Evolutionary conservation across 2,113 vertebrate genomes (phyloP).

Genomic region (Nothoprocta pentlandii): DNA sequence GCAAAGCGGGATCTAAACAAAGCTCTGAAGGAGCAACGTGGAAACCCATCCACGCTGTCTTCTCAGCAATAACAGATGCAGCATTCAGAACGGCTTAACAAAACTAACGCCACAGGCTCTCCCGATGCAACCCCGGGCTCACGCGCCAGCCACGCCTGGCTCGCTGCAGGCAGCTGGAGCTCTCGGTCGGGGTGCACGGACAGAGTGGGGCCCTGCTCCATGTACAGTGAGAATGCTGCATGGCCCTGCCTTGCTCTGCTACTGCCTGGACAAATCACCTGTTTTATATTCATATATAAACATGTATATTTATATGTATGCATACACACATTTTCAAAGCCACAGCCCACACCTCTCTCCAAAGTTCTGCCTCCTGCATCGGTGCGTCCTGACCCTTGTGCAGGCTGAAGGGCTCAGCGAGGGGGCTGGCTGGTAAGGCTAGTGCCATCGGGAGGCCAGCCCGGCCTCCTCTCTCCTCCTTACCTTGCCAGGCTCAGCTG

Average conservation of each 20-base stretch:
- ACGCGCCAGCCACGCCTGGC: fast-evolving
- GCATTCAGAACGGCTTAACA: neutral
- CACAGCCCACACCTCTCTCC: neutral
- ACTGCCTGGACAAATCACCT: too few species aligned
- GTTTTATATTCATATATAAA: too few species aligned
- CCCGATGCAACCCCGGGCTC: neutral
- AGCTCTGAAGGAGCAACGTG: neutral
- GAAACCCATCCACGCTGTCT: fast-evolving
- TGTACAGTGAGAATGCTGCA: too few species aligned
- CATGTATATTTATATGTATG: too few species aligned
- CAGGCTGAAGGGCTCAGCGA: neutral
- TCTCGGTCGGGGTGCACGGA: neutral
- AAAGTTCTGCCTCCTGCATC: neutral
- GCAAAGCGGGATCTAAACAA: neutral
- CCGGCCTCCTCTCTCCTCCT: fast-evolving
- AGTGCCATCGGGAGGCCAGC: neutral
- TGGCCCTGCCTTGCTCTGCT: too few species aligned
- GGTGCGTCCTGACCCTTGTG: neutral
- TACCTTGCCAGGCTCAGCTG: fast-evolving
- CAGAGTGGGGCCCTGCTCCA: neutral
- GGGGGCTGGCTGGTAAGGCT: neutral
- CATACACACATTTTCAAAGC: too few species aligned
- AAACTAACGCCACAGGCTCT: neutral
- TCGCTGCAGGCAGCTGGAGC: neutral
- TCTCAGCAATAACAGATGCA: neutral